phyloP scores from a whole-genome alignment of 92 coral and sea anemone species.

The Anthopleura xanthogrammica region DNA sequence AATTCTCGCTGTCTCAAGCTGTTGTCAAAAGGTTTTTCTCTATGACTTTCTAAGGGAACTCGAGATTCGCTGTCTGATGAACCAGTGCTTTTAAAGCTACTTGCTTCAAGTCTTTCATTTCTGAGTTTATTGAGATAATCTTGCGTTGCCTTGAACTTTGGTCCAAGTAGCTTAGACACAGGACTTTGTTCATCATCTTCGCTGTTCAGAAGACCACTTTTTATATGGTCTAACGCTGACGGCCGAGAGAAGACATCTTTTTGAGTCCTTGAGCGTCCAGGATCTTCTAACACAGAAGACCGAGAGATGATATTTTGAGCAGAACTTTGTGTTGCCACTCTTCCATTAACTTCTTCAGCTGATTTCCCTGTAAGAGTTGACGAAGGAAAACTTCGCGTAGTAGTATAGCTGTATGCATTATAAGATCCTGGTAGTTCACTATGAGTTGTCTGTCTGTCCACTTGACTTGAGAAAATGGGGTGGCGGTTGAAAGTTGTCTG shows the following conservation, averaged over 20 bases:
- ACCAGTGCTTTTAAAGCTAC: conserved; percentile 18
- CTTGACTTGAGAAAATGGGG: background rate
- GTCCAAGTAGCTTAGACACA: conserved; percentile 92
- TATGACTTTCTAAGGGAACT: background rate
- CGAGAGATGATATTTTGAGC: background rate
- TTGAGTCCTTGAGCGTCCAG: background rate
- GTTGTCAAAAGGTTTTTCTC: background rate
- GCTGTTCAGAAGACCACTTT: conserved; percentile 53
- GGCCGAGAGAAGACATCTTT: background rate
- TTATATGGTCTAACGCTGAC: conserved; percentile 26
- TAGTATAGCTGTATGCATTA: background rate
- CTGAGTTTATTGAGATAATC: conserved; percentile 69
- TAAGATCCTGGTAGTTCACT: background rate
- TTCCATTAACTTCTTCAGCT: background rate
- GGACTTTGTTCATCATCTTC: conserved; percentile 84
- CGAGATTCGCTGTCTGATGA: conserved; percentile 23
- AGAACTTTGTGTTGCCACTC: background rate
- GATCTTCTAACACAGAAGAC: background rate
- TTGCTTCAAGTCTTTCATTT: conserved; percentile 56
- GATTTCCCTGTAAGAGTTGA: background rate
- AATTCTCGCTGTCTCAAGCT: background rate
- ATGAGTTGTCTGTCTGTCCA: background rate
- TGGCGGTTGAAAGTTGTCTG: background rate
- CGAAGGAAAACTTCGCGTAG: background rate
- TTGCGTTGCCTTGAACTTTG: conserved; percentile 89